These are phyloP conservation scores for Norana najaformis DNA, from an alignment of 2,888 invertebrate species.

Conservation along the genomic window DNA sequence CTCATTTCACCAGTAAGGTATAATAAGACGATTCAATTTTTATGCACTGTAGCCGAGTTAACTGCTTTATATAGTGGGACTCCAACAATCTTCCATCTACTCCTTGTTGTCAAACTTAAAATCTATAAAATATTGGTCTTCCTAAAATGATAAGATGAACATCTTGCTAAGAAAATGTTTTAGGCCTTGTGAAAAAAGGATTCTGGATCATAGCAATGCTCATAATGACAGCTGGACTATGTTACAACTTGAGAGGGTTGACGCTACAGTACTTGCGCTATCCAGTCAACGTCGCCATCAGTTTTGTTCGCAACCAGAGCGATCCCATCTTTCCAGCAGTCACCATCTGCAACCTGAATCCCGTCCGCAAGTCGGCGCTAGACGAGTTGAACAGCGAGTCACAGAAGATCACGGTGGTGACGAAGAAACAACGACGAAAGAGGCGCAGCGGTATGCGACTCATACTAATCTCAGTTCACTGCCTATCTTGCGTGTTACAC, in stretches of 20 bases:
- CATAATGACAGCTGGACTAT: background rate
- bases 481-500: too few species aligned
- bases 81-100: too few species aligned
- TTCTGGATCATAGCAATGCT: constrained; percentile 22
- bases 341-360: constrained; percentile 35
- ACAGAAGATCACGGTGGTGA: background rate
- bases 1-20: too few species aligned
- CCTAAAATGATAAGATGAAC: background rate
- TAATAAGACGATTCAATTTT: too few species aligned
- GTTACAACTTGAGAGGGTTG: constrained; percentile 23
- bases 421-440: background rate
- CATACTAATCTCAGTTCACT: background rate
- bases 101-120: too few species aligned
- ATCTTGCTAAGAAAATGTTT: background rate
- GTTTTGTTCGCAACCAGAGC: background rate
- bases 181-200: background rate
- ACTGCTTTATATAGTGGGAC: too few species aligned
- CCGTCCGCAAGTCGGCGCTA: constrained; percentile 24
- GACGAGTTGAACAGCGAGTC: background rate
- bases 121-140: too few species aligned
- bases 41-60: too few species aligned
- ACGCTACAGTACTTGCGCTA: constrained; percentile 21
- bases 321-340: constrained; percentile 34
- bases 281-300: constrained; percentile 30
- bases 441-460: background rate